Conservation (phyloP, 1,140 invertebrate genomes). For the Plectus sambesii region DNA sequence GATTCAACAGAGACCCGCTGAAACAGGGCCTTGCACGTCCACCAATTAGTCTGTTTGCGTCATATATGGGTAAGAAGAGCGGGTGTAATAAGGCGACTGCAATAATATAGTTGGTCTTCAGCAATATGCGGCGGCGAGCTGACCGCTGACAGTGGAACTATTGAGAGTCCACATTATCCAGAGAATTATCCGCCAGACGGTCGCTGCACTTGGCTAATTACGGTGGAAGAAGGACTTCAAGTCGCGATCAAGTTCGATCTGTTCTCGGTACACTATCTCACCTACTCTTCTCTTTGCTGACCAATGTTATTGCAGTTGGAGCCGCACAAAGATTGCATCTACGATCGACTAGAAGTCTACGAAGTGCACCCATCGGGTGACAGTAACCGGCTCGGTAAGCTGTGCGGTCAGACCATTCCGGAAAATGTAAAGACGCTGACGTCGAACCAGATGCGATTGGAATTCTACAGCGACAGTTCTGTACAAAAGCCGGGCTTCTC, state of each 20-base stretch:
- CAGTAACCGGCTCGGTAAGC: conserved; percentile 70
- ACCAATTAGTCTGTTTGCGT: too few relatives aligned
- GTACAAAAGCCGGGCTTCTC: conserved; percentile 94
- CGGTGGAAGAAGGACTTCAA: conserved; percentile 75
- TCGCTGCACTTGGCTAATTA: conserved; percentile 87
- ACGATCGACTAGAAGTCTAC: conserved; percentile 79
- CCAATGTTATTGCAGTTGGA: conserved; percentile 63
- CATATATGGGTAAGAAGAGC: too few relatives aligned
- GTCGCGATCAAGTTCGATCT: conserved; percentile 60
- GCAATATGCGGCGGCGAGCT: conserved; percentile 82
- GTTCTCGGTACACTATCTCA: conserved; percentile 54
- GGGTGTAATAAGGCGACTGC: too few relatives aligned
- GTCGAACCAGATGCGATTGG: conserved; percentile 75
- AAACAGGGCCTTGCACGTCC: too few relatives aligned
- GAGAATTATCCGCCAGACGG: conserved; percentile 89
- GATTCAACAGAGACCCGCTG: too few relatives aligned
- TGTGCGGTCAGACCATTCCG: conserved; percentile 88
- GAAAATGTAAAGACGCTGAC: conserved; percentile 67
- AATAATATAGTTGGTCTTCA: too few relatives aligned
- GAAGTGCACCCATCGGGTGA: conserved; percentile 68
- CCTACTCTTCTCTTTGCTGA: too few relatives aligned
- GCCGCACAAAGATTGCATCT: conserved; percentile 93
- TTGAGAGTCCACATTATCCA: conserved; percentile 96
- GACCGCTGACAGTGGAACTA: conserved; percentile 58
- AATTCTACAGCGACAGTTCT: conserved; percentile 92